A percentile compares a stretch with the other conserved stretches of the same genome.
These are phyloP conservation scores for Spatula versicolor DNA, from an alignment of 2,797 vertebrate genomes.

Conservation along the genomic window DNA sequence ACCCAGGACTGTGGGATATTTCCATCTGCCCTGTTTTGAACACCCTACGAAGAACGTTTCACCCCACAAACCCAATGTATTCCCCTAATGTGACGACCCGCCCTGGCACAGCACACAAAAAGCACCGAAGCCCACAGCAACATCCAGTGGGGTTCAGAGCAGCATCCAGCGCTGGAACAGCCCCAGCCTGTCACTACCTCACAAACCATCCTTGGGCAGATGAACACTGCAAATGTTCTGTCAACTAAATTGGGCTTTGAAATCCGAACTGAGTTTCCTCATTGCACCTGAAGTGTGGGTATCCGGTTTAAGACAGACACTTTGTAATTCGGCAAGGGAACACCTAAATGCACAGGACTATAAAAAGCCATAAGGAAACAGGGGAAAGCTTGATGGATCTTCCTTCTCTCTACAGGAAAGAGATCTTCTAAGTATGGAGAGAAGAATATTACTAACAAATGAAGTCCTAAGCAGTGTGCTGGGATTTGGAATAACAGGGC, in stretches of 20 bases:
- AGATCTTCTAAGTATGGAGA: not conserved
- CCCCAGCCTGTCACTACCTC: not conserved
- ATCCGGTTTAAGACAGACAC: not conserved
- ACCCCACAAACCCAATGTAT: not conserved
- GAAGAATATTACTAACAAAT: not conserved
- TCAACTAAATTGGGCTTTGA: not conserved
- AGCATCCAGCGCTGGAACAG: not conserved
- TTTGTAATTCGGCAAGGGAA: not conserved
- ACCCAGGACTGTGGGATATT: not conserved
- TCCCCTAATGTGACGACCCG: not conserved
- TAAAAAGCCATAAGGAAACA: not conserved
- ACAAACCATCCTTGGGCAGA: not conserved
- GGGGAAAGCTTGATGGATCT: not conserved
- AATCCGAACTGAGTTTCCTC: not conserved
- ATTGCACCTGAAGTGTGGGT: not conserved
- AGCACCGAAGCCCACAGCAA: not conserved
- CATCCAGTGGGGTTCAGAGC: not conserved
- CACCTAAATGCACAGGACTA: not conserved
- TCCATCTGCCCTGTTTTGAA: not conserved
- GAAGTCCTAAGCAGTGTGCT: not conserved
- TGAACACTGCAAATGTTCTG: not conserved
- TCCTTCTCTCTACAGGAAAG: not conserved
- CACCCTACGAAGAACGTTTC: not conserved
- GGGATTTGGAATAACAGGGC: not conserved
- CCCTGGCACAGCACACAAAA: not conserved